A percentile compares a stretch with the other conserved stretches of the same genome.
These are phyloP conservation scores for Charadrius vociferus DNA, from an alignment of 2,113 vertebrate species.

Conservation along the genomic window DNA sequence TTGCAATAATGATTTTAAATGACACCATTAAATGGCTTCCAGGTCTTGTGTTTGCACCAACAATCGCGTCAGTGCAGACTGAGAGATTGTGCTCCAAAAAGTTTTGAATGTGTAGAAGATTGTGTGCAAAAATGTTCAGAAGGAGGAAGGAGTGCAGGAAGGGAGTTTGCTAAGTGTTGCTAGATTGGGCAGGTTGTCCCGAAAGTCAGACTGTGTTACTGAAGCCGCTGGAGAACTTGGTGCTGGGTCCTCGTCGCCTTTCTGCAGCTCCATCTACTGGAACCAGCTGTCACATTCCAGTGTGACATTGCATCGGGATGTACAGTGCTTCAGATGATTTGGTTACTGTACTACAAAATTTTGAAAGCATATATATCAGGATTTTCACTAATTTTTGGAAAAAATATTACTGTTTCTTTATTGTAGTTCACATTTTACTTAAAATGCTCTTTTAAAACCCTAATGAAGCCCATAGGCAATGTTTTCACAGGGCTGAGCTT, in stretches of 20 bases:
- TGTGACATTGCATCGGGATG: rapidly evolving
- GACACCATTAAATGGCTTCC: neutral
- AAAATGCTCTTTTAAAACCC: neutral
- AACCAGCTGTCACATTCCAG: neutral
- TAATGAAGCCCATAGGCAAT: rapidly evolving
- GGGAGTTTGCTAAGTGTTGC: neutral
- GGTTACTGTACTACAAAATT: neutral
- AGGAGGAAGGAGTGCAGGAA: neutral
- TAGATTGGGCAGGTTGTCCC: neutral
- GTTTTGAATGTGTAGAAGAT: neutral
- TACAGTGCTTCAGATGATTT: neutral
- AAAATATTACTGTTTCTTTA: neutral
- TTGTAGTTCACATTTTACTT: neutral
- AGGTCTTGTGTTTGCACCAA: neutral
- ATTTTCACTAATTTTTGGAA: neutral
- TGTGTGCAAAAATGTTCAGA: neutral
- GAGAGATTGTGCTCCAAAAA: neutral
- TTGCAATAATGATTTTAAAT: neutral
- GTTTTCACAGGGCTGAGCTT: neutral
- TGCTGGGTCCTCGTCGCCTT: neutral
- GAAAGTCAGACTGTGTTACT: neutral
- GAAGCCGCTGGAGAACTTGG: neutral
- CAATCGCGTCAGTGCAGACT: neutral
- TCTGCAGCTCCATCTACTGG: conserved; percentile 58
- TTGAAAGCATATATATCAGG: neutral